phyloP scores from a whole-genome alignment of 2,797 vertebrate genomes.

The Hipposideros larvatus region DNA sequence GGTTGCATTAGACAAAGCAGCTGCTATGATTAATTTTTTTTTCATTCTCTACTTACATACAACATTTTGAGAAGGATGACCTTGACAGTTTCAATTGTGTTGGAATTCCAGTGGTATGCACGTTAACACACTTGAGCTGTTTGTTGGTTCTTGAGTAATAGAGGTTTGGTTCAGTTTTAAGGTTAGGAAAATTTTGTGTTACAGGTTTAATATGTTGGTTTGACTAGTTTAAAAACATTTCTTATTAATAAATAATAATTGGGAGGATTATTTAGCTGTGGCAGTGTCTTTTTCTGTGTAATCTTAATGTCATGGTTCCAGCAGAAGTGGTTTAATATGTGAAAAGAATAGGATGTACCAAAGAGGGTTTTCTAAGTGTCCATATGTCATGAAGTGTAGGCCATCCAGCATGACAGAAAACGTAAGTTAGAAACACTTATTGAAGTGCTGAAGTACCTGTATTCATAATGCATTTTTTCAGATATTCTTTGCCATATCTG shows the following conservation, averaged over 20 bases:
- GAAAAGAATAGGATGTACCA: neutral
- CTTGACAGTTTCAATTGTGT: slow-evolving; percentile 66
- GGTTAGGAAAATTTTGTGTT: slow-evolving; percentile 39
- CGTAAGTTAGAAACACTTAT: neutral
- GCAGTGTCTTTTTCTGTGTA: neutral
- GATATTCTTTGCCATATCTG: neutral
- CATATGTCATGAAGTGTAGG: neutral
- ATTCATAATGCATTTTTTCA: neutral
- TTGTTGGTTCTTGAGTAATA: neutral
- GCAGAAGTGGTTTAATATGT: neutral
- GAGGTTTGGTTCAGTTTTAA: slow-evolving; percentile 36
- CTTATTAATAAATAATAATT: slow-evolving; percentile 18
- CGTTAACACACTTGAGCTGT: neutral
- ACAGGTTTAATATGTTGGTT: neutral
- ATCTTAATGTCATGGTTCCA: neutral
- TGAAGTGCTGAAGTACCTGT: neutral
- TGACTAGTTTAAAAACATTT: slow-evolving; percentile 25
- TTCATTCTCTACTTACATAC: slow-evolving; percentile 76
- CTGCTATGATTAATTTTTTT: slow-evolving; percentile 82
- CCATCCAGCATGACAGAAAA: neutral
- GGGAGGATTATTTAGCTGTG: neutral
- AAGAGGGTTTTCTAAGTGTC: neutral
- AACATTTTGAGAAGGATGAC: slow-evolving; percentile 67
- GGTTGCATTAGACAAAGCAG: slow-evolving; percentile 84
- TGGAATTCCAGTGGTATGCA: neutral